Evolutionary conservation across 2,888 invertebrate species (phyloP), one percentile per base, ranked within the genome.

Genomic region (Perdita meconis): DNA sequence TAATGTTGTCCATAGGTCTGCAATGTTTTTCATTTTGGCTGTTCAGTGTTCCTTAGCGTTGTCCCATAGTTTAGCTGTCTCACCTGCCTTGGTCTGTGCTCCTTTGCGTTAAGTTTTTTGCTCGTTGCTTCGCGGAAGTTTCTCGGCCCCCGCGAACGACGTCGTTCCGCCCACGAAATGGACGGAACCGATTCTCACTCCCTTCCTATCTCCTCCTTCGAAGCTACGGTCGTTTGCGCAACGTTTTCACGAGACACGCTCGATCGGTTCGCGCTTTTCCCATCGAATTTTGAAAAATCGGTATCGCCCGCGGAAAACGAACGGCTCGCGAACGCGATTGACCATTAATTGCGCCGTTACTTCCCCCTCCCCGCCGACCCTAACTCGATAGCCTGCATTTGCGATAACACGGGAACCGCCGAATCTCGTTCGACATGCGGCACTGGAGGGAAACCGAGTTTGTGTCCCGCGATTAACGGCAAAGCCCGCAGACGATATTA

Each of bases 1-100:
- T n/a, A n/a, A n/a, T n/a, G n/a, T n/a, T 61, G 36, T 24, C 60
- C 16, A 78, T 57, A 63, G 38, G 47, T 76, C 26, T 83, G 80
- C 81, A 78, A 85, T 84, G 86, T 86, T 87, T 87, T 65, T 82
- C 74, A 68, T 82, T 88, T 78, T 88, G 88, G 87, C 88, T 89
- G 89, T 84, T 89, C 79, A 86, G 82, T 87, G 86, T 89, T 42
- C 86, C 76, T 78, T 84, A 84, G 84, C 80, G 86, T 80, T 88
- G 76, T 83, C 70, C 63, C 71, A 63, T 84, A 82, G 80, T 81
- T 81, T 89, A 86, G 87, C 87, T 88, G 86, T 88, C 88, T 88
- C 88, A 85, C 82, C 86, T 82, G 88, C 81, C 87, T 86, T 86
- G 82, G 69, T 79, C 82, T 87, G 82, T 86, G 38, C 75, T 76